Percentiles rank a stretch among this genome's conserved stretches.
Evolutionary conservation across 2,797 vertebrate genomes (phyloP).

Genomic region (Fringilla coelebs): DNA sequence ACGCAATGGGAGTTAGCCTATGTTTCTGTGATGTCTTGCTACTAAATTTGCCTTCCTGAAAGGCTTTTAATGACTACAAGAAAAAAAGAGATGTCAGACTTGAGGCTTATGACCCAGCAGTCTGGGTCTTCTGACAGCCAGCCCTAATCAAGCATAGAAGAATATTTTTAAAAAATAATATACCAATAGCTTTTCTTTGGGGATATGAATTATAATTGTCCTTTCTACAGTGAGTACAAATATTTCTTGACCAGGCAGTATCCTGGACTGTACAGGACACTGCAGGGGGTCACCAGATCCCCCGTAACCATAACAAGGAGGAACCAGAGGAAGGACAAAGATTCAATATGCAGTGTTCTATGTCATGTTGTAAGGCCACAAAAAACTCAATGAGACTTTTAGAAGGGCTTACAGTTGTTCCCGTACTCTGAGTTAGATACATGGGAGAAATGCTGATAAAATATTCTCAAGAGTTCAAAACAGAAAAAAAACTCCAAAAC

Average conservation of each 20-base stretch:
- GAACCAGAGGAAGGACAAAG: not conserved
- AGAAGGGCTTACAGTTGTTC: not conserved
- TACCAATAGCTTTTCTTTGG: not conserved
- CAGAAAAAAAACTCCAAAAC: not conserved
- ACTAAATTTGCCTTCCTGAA: slow-evolving; percentile 43
- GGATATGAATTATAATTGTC: not conserved
- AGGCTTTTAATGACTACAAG: slow-evolving; percentile 14
- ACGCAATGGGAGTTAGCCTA: slow-evolving; percentile 19
- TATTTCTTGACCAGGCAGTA: not conserved
- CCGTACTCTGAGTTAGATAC: not conserved
- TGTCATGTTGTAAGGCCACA: fast-evolving
- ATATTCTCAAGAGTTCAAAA: not conserved
- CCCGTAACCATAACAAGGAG: not conserved
- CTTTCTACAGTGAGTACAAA: not conserved
- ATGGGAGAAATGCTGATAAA: not conserved
- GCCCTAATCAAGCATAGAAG: not conserved
- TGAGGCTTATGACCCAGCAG: not conserved
- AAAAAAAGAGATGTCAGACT: not conserved
- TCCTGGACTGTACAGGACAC: not conserved
- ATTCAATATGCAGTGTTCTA: not conserved
- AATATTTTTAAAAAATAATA: not conserved
- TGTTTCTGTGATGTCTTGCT: slow-evolving; percentile 34
- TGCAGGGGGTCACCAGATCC: not conserved
- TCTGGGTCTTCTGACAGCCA: slow-evolving; percentile 1
- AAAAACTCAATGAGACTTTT: not conserved